Conservation (phyloP, 2,113 vertebrate species). For the Chloebia gouldiae region DNA sequence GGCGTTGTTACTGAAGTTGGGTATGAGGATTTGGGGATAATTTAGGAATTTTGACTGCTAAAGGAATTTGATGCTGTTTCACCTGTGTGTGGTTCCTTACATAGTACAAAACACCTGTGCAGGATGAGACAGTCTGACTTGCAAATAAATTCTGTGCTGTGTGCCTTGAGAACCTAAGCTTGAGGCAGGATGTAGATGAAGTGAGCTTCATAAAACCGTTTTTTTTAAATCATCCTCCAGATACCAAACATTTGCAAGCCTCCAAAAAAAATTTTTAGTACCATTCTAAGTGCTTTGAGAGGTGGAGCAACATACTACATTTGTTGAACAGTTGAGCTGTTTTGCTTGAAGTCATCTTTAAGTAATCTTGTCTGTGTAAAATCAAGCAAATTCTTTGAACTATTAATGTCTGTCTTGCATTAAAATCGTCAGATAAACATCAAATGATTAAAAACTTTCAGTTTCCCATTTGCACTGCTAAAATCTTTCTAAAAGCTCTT, state of each 20-base stretch:
- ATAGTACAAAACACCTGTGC: not conserved
- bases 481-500: not conserved
- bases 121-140: not conserved
- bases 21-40: not conserved
- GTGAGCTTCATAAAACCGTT: not conserved
- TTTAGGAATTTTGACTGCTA: not conserved
- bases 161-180: not conserved
- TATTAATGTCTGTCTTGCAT: not conserved
- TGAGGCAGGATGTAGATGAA: not conserved
- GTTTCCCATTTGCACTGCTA: not conserved
- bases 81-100: not conserved
- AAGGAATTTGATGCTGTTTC: not conserved
- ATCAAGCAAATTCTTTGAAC: not conserved
- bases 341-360: not conserved
- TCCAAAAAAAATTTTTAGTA: not conserved
- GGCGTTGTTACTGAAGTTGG: not conserved
- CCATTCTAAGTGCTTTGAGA: not conserved
- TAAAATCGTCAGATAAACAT: not conserved
- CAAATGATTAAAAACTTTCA: not conserved
- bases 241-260: not conserved
- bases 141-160: not conserved
- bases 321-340: not conserved
- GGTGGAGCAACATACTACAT: not conserved
- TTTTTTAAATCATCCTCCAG: not conserved
- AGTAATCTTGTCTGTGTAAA: not conserved